Conservation (phyloP, 2,888 invertebrate species). For the Chaitophorus viminalis region DNA sequence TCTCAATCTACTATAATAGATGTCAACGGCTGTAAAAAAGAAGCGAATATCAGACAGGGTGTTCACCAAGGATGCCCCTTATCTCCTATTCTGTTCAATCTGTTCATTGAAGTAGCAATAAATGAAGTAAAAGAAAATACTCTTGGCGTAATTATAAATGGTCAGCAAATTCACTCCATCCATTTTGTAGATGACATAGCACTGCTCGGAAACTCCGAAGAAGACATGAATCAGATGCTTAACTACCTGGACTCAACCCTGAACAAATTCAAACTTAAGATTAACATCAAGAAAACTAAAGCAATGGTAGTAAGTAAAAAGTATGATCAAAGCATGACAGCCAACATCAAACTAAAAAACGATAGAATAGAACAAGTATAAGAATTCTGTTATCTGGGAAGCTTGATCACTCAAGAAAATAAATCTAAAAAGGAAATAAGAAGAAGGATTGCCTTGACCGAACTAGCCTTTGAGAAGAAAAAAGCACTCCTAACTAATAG, state of each 20-base stretch:
- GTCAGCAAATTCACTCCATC: too few relatives aligned
- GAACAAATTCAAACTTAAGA: constrained; percentile 30
- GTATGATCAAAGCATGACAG: constrained; percentile 29
- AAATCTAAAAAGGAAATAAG: constrained; percentile 19
- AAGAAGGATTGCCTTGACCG: neutral
- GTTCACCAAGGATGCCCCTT: too few relatives aligned
- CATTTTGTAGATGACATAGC: constrained; percentile 2
- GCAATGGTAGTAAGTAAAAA: constrained; percentile 26
- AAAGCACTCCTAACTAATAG: neutral
- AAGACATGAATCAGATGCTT: constrained; percentile 15
- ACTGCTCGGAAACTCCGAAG: neutral
- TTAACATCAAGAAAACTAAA: constrained; percentile 35
- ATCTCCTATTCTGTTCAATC: too few relatives aligned
- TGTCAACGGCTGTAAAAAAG: too few relatives aligned
- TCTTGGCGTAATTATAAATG: too few relatives aligned
- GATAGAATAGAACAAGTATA: constrained; percentile 33
- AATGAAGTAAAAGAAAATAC: too few relatives aligned
- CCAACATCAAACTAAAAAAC: constrained; percentile 29
- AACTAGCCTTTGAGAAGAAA: too few relatives aligned
- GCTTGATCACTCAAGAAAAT: constrained; percentile 13
- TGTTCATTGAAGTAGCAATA: too few relatives aligned
- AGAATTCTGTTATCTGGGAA: constrained; percentile 39
- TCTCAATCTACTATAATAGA: too few relatives aligned
- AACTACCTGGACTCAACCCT: constrained; percentile 17
- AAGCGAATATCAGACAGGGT: too few relatives aligned